phyloP scores from a whole-genome alignment of 2,888 invertebrate species.

The Drosophila algonquin region DNA sequence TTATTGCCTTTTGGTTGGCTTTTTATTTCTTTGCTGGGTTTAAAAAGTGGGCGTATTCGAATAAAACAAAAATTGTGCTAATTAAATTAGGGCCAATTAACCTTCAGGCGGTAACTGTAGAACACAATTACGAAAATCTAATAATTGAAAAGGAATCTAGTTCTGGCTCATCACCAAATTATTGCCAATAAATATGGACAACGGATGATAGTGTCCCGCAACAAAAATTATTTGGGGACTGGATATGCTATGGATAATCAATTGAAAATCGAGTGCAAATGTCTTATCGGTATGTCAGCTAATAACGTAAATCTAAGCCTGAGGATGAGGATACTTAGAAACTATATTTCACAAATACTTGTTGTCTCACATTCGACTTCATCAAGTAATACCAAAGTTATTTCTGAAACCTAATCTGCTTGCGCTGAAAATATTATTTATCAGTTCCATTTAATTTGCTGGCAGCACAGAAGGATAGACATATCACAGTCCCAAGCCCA shows the following conservation, averaged over 20 bases:
- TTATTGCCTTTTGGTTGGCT: too few relatives aligned
- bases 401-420: neutral
- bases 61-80: slow-evolving; percentile 51
- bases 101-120: slow-evolving; percentile 33
- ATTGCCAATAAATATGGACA: slow-evolving; percentile 16
- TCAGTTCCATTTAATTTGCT: slow-evolving; percentile 46
- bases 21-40: too few relatives aligned
- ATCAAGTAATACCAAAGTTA: slow-evolving; percentile 29
- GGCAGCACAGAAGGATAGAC: slow-evolving; percentile 18
- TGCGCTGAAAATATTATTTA: slow-evolving; percentile 9
- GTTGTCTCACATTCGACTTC: slow-evolving; percentile 35
- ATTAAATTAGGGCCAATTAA: slow-evolving; percentile 61
- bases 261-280: neutral
- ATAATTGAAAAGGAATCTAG: slow-evolving; percentile 25
- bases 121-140: slow-evolving; percentile 31
- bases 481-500: slow-evolving; percentile 4
- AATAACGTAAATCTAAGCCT: too few relatives aligned
- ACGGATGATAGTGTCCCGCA: neutral
- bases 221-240: slow-evolving; percentile 15
- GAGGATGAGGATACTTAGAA: too few relatives aligned
- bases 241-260: neutral
- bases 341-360: too few relatives aligned
- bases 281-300: too few relatives aligned
- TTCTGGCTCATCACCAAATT: neutral
- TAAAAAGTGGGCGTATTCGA: slow-evolving; percentile 9